A percentile compares a stretch with the other conserved stretches of the same genome.
These are phyloP conservation scores for Drosophila erecta DNA, from an alignment of 1,140 invertebrate genomes.

Conservation along the genomic window DNA sequence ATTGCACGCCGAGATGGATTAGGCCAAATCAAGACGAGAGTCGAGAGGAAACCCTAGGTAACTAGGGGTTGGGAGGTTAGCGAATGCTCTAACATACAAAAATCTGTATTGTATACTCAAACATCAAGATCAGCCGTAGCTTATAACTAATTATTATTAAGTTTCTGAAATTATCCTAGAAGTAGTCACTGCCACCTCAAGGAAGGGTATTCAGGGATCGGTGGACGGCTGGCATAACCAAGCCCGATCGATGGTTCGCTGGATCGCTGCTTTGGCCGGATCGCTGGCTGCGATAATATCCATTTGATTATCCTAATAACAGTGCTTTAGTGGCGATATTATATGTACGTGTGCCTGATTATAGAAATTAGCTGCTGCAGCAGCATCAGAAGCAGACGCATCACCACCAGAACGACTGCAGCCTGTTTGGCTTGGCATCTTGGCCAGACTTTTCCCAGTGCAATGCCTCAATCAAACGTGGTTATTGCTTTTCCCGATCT, in stretches of 20 bases:
- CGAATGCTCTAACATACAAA: slow-evolving; percentile 36
- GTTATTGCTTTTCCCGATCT: slow-evolving; percentile 44
- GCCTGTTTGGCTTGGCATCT: background rate
- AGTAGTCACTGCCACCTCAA: too few species aligned
- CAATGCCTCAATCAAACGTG: slow-evolving; percentile 59
- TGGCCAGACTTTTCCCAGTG: slow-evolving; percentile 7
- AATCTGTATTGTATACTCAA: background rate
- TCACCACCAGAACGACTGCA: slow-evolving; percentile 3
- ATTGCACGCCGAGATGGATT: slow-evolving; percentile 72
- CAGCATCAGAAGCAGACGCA: slow-evolving; percentile 16
- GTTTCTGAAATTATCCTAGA: too few species aligned
- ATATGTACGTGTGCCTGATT: slow-evolving; percentile 85
- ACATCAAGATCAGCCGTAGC: background rate
- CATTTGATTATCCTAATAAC: slow-evolving; percentile 85
- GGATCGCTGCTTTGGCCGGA: slow-evolving; percentile 41
- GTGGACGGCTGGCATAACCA: background rate
- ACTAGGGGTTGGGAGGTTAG: background rate
- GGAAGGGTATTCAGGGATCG: slow-evolving; percentile 7
- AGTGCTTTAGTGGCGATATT: slow-evolving; percentile 84
- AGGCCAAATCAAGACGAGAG: slow-evolving; percentile 41
- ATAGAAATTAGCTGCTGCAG: slow-evolving; percentile 79
- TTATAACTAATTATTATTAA: background rate
- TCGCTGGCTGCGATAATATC: slow-evolving; percentile 81
- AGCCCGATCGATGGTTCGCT: slow-evolving; percentile 33
- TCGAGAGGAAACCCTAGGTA: slow-evolving; percentile 10